Percentiles rank a stretch among this genome's conserved stretches.
These are phyloP conservation scores for Holcopasites calliopsidis DNA, from an alignment of 1,140 invertebrate species.

Conservation along the genomic window DNA sequence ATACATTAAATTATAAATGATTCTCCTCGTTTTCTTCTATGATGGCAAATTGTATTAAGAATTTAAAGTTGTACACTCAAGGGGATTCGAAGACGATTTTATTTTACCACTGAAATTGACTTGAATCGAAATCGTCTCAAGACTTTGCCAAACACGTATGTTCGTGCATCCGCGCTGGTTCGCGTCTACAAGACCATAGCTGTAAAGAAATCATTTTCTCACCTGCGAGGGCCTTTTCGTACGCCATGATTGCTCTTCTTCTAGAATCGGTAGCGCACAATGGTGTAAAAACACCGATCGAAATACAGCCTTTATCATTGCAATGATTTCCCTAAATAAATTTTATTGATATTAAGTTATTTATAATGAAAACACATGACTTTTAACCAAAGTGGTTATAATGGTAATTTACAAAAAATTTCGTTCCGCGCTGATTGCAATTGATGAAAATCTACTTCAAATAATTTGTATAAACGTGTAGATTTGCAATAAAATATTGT, in stretches of 20 bases:
- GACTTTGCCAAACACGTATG: conserved; percentile 43
- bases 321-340: too few species aligned
- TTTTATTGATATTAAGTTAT: too few species aligned
- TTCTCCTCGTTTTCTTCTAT: conserved; percentile 4
- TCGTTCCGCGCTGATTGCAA: too few species aligned
- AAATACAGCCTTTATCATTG: too few species aligned
- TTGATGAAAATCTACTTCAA: too few species aligned
- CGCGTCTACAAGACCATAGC: neutral
- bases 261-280: conserved; percentile 29
- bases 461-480: too few species aligned
- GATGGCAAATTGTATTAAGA: conserved; percentile 54
- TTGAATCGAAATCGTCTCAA: conserved; percentile 47
- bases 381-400: too few species aligned
- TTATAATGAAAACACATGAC: too few species aligned
- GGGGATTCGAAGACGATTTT: conserved; percentile 49
- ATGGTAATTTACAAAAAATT: too few species aligned
- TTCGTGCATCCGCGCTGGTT: conserved; percentile 9
- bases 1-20: conserved; percentile 46
- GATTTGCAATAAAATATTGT: too few species aligned
- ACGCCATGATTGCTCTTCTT: neutral
- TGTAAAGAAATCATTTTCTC: conserved; percentile 42
- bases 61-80: conserved; percentile 56
- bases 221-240: conserved; percentile 43
- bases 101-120: conserved; percentile 52
- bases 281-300: too few species aligned